Evolutionary conservation across 2,888 invertebrate species (phyloP).

Genomic region (Criorhina ranunculi): DNA sequence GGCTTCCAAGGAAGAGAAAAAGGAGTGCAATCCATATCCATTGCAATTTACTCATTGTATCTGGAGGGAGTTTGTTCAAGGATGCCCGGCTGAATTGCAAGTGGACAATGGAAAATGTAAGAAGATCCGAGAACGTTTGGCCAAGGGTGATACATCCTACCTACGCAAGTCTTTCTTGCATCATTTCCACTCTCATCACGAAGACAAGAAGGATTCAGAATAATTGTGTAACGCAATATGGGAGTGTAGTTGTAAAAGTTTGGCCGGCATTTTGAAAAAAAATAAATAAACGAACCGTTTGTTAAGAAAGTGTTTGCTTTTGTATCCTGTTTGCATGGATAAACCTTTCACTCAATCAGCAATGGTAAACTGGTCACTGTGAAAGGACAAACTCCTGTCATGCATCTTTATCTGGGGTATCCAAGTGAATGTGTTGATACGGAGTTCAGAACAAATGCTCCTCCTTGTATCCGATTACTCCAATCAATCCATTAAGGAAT

Average conservation of each 20-base stretch:
- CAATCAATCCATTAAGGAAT: slow-evolving; percentile 46
- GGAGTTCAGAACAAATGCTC: background rate
- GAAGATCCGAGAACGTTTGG: slow-evolving; percentile 77
- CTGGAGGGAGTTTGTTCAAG: slow-evolving; percentile 77
- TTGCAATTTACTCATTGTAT: slow-evolving; percentile 78
- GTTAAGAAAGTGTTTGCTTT: too few relatives aligned
- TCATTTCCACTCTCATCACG: slow-evolving; percentile 60
- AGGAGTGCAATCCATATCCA: slow-evolving; percentile 75
- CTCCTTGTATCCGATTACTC: slow-evolving; percentile 46
- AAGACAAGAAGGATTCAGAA: slow-evolving; percentile 45
- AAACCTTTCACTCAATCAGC: slow-evolving; percentile 19
- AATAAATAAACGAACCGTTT: too few relatives aligned
- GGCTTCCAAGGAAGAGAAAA: slow-evolving; percentile 25
- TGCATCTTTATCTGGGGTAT: slow-evolving; percentile 12
- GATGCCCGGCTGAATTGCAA: slow-evolving; percentile 79
- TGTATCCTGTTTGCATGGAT: too few relatives aligned
- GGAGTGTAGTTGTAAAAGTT: too few relatives aligned
- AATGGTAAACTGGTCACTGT: slow-evolving; percentile 18
- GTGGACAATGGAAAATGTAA: slow-evolving; percentile 77
- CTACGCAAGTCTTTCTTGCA: slow-evolving; percentile 76
- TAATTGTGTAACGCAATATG: background rate
- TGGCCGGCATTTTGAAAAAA: too few relatives aligned
- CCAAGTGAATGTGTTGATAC: slow-evolving; percentile 10
- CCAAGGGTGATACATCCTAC: slow-evolving; percentile 69
- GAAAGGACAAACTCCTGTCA: background rate